A percentile compares a stretch with the other conserved stretches of the same genome.
phyloP scores from a whole-genome alignment of 2,797 vertebrate species.

The Chaetodon trifasciatus region DNA sequence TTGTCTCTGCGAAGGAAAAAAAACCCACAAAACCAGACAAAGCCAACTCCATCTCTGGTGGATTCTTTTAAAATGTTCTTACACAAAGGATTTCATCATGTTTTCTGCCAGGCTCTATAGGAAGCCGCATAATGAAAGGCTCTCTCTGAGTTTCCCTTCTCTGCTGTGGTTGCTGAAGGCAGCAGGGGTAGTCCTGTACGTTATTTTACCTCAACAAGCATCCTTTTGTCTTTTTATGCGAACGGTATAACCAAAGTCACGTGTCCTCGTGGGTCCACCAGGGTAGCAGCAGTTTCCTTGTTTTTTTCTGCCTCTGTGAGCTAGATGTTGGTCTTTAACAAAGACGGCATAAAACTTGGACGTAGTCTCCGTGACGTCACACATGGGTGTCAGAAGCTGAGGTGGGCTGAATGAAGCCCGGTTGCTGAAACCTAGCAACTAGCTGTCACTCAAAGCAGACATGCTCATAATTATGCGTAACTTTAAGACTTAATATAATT shows the following conservation, averaged over 20 bases:
- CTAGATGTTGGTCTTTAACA: too few species aligned
- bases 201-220: constrained; percentile 28
- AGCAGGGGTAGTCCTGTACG: background rate
- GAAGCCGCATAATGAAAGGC: constrained; percentile 28
- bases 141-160: constrained; percentile 1
- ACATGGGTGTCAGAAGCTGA: too few species aligned
- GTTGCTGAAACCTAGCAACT: too few species aligned
- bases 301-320: background rate
- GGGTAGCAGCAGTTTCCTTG: constrained; percentile 15
- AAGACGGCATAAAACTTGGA: too few species aligned
- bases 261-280: constrained; percentile 1
- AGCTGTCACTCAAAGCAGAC: too few species aligned
- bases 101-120: constrained; percentile 27
- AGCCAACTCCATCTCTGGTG: constrained; percentile 18
- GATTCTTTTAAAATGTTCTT: constrained; percentile 28
- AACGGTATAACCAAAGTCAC: constrained; percentile 23
- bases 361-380: too few species aligned
- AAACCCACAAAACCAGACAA: constrained; percentile 11
- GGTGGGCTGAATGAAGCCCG: too few species aligned
- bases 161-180: constrained; percentile 15
- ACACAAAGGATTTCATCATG: constrained; percentile 45
- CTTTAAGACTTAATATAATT: too few species aligned
- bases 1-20: background rate
- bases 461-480: too few species aligned
- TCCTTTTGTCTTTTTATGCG: background rate